These are phyloP conservation scores for Colossoma macropomum DNA, from an alignment of 2,113 vertebrate genomes.

Conservation along the genomic window DNA sequence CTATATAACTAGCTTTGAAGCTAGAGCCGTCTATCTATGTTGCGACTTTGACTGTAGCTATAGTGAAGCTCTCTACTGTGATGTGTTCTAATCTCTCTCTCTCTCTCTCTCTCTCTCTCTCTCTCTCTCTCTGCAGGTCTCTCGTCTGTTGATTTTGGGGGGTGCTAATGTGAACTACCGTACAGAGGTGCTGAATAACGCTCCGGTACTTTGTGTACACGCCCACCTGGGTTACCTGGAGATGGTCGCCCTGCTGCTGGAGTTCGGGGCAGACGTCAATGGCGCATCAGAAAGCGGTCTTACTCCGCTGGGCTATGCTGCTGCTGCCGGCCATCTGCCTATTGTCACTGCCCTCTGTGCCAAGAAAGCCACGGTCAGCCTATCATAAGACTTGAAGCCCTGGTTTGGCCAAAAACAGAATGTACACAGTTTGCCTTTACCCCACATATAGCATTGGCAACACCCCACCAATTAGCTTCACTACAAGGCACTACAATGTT, in stretches of 20 bases:
- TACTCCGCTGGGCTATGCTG: constrained; percentile 90
- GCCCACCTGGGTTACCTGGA: constrained; percentile 92
- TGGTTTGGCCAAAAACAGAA: no score
- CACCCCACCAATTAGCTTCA: no score
- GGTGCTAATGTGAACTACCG: constrained; percentile 92
- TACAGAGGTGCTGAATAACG: constrained; percentile 90
- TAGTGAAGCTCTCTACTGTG: not conserved
- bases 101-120: not conserved
- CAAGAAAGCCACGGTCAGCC: constrained; percentile 87
- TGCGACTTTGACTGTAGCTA: no score
- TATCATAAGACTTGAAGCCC: not conserved
- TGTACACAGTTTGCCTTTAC: no score
- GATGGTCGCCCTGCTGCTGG: constrained; percentile 89
- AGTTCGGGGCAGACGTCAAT: constrained; percentile 91
- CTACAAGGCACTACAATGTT: no score
- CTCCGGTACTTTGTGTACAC: constrained; percentile 91
- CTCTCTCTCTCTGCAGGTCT: constrained; percentile 79
- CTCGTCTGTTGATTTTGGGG: constrained; percentile 88
- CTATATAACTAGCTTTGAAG: no score
- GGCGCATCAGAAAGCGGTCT: constrained; percentile 88
- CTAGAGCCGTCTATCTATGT: no score
- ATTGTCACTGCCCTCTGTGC: constrained; percentile 88
- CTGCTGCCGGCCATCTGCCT: constrained; percentile 88
- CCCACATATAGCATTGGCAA: no score
- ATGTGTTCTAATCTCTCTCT: not conserved